phyloP scores from a whole-genome alignment of 2,888 invertebrate genomes.

The Habroteleia sp. region DNA sequence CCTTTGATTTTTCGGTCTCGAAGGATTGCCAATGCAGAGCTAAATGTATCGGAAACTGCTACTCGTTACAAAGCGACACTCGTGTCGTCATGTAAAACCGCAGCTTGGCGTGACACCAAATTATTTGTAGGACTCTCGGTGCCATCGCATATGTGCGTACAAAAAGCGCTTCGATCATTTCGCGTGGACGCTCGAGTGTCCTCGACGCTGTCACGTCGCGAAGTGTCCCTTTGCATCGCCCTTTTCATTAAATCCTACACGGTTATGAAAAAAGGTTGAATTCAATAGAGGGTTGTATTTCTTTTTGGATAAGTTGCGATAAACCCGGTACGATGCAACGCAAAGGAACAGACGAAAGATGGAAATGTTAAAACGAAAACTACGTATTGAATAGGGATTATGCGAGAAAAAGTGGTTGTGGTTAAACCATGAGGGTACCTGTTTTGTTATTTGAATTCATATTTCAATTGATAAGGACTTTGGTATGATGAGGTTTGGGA shows the following conservation, averaged over 20 bases:
- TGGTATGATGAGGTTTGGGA: too few relatives aligned
- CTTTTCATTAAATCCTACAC: slow-evolving; percentile 50
- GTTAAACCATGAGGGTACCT: too few relatives aligned
- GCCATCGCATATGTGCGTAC: slow-evolving; percentile 42
- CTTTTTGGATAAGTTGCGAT: slow-evolving; percentile 21
- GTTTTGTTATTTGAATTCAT: too few relatives aligned
- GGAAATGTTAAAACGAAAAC: too few relatives aligned
- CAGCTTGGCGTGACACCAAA: slow-evolving; percentile 76
- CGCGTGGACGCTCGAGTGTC: slow-evolving; percentile 74
- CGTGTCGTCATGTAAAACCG: slow-evolving; percentile 76
- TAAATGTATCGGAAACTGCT: slow-evolving; percentile 20
- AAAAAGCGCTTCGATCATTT: slow-evolving; percentile 64
- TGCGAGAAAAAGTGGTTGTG: too few relatives aligned
- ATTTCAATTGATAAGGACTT: too few relatives aligned
- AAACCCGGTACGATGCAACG: slow-evolving; percentile 6
- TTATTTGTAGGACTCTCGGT: slow-evolving; percentile 68
- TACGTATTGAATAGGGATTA: neutral
- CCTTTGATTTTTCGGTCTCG: too few relatives aligned
- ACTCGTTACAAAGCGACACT: slow-evolving; percentile 65
- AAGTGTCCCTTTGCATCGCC: slow-evolving; percentile 56
- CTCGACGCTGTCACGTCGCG: slow-evolving; percentile 74
- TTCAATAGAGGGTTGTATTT: slow-evolving; percentile 6
- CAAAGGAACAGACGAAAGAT: neutral
- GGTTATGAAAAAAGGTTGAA: slow-evolving; percentile 61
- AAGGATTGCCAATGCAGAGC: neutral